These are phyloP conservation scores for Diphyllodes magnificus DNA, from an alignment of 2,113 vertebrate species.

Conservation along the genomic window DNA sequence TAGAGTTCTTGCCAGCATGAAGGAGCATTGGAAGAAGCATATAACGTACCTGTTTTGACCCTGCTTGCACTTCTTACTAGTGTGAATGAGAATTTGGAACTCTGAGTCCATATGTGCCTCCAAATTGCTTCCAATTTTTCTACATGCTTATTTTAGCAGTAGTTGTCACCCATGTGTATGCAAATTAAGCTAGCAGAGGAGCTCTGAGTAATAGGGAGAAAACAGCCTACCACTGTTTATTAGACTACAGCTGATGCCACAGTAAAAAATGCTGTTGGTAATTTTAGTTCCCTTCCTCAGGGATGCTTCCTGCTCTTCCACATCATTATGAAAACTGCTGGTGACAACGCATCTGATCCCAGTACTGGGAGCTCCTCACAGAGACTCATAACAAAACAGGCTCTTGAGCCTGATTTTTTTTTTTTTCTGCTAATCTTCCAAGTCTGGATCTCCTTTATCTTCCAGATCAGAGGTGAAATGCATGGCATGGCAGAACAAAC, in stretches of 20 bases:
- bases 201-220: conserved; percentile 55
- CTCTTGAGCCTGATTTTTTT: background rate
- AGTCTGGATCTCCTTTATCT: background rate
- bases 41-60: conserved; percentile 5
- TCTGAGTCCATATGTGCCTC: background rate
- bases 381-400: background rate
- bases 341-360: background rate
- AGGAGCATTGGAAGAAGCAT: background rate
- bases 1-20: background rate
- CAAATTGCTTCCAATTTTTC: conserved; percentile 34
- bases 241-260: conserved; percentile 42
- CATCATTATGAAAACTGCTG: conserved; percentile 11
- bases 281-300: conserved; percentile 23
- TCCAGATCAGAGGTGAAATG: background rate
- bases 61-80: background rate
- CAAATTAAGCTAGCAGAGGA: conserved; percentile 50
- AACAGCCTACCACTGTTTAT: conserved; percentile 39
- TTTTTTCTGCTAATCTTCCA: background rate
- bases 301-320: conserved; percentile 30
- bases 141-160: conserved; percentile 37
- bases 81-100: conserved; percentile 6
- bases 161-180: conserved; percentile 45
- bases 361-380: background rate
- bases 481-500: background rate
- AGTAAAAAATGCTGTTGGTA: conserved; percentile 23